A percentile compares a stretch with the other conserved stretches of the same genome.
Conservation (phyloP, 2,888 invertebrate species). For the Euplexia lucipara region DNA sequence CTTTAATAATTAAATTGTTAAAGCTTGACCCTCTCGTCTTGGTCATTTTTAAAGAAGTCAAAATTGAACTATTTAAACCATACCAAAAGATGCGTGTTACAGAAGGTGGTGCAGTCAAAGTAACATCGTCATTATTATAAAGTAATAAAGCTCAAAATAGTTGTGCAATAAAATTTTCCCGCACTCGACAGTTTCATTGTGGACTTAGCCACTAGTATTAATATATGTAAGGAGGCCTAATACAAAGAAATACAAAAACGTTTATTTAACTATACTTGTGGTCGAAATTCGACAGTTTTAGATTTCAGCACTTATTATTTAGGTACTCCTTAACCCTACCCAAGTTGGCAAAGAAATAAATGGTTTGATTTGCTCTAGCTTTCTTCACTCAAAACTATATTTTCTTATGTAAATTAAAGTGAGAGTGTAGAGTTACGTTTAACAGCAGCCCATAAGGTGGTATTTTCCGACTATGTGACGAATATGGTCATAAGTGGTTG, state of each 20-base stretch:
- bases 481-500: too few relatives aligned
- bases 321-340: too few relatives aligned
- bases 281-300: too few relatives aligned
- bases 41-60: not conserved
- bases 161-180: conserved; percentile 5
- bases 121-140: not conserved
- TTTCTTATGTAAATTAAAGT: too few relatives aligned
- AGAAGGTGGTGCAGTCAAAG: not conserved
- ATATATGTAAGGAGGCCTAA: too few relatives aligned
- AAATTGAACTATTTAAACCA: not conserved
- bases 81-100: not conserved
- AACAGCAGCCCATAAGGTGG: too few relatives aligned
- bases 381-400: too few relatives aligned
- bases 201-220: conserved; percentile 21
- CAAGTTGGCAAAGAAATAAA: too few relatives aligned
- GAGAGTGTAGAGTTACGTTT: too few relatives aligned
- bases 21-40: conserved; percentile 7
- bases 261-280: not conserved
- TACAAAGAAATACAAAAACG: not conserved
- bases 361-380: too few relatives aligned
- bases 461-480: too few relatives aligned
- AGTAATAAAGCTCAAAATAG: conserved; percentile 26
- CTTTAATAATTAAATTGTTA: conserved; percentile 3
- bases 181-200: conserved; percentile 16
- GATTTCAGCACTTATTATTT: too few relatives aligned